Percentiles rank a stretch among this genome's conserved stretches.
phyloP scores from a whole-genome alignment of 2,888 invertebrate species.

The Eilema sororculum region DNA sequence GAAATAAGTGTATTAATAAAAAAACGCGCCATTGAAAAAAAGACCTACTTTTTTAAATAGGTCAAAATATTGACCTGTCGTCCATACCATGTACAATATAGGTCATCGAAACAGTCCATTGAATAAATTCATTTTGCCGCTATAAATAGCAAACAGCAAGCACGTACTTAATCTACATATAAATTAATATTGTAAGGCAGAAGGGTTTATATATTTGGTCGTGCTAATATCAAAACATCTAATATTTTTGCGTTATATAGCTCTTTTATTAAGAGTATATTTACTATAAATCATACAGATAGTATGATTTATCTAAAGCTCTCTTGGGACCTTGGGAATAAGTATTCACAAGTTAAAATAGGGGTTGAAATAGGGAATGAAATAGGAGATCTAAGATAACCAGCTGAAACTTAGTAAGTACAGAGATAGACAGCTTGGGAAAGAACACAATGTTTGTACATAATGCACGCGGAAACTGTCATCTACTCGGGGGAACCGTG shows the following conservation, averaged over 20 bases:
- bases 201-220: background rate
- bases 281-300: background rate
- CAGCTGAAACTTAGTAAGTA: too few relatives aligned
- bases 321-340: background rate
- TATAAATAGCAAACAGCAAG: background rate
- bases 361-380: too few relatives aligned
- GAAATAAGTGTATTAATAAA: too few relatives aligned
- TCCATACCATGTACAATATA: background rate
- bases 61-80: background rate
- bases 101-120: conserved; percentile 1
- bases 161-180: conserved; percentile 3
- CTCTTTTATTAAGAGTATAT: background rate
- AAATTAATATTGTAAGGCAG: background rate
- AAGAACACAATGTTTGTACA: too few relatives aligned
- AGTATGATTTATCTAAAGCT: background rate
- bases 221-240: conserved; percentile 1
- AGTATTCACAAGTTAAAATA: background rate
- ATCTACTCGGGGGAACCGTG: too few relatives aligned
- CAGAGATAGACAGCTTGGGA: too few relatives aligned
- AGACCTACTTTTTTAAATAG: background rate
- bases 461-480: too few relatives aligned
- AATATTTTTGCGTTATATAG: background rate
- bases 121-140: background rate
- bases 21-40: background rate
- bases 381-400: too few relatives aligned